Evolutionary conservation across 2,797 vertebrate species (phyloP).

Genomic region (Chloroceryle amazona): DNA sequence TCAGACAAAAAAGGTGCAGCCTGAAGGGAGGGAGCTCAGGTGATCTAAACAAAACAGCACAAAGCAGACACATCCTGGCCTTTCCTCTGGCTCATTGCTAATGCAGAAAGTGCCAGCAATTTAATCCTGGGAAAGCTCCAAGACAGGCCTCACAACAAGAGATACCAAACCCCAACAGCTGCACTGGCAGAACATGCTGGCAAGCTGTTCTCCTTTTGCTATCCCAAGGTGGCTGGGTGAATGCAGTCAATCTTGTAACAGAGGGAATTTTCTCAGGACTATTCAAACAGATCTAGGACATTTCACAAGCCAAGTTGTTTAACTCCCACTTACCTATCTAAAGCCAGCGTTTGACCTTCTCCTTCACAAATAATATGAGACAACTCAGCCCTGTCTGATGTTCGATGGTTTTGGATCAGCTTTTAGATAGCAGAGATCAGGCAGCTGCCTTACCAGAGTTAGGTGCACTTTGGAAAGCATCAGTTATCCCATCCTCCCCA

Average conservation of each 20-base stretch:
- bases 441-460: background rate
- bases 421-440: background rate
- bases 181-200: background rate
- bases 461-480: background rate
- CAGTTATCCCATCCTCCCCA: background rate
- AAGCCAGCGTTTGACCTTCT: background rate
- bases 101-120: background rate
- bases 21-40: background rate
- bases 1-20: background rate
- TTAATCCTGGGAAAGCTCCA: slow-evolving; percentile 29
- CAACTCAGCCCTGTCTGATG: accelerated
- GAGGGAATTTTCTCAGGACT: background rate
- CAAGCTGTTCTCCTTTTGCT: background rate
- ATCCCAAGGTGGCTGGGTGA: slow-evolving; percentile 13
- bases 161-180: background rate
- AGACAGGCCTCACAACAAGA: background rate
- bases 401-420: background rate
- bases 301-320: background rate
- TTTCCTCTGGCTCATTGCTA: background rate
- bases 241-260: background rate
- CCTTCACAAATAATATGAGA: background rate
- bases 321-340: background rate
- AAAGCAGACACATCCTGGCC: background rate
- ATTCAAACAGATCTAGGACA: background rate
- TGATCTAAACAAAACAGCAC: background rate